Base-by-base conservation (phyloP, 2,797 vertebrate genomes). In the Geotria australis region DNA sequence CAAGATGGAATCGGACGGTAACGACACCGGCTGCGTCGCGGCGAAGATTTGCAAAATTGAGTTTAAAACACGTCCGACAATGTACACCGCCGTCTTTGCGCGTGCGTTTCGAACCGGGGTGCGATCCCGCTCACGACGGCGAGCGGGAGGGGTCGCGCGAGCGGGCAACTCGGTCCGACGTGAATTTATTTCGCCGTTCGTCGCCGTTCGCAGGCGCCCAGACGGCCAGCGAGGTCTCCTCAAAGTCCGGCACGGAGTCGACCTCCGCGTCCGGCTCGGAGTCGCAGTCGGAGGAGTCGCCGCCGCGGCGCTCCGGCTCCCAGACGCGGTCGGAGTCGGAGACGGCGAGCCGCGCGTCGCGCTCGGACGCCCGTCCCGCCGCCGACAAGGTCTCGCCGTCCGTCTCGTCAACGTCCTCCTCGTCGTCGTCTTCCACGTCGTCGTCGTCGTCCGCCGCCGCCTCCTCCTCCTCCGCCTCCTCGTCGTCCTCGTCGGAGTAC, bases 401-500 rank as follows among this genome's bases (percentile, higher is more conserved):
- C 8, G n/a, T 15, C 8, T 55, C 49, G 11, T 53, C 49, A 14
- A 53, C 48, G 11, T 53, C 49, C 11, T 53, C 49, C 14, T 53
- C 51, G 2, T 55, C 51, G 2, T 55, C 51, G 15, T 55, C 51
- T n/a, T 55, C 51, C 3, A n/a, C n/a, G 2, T 55, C 51, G 51
- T 55, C 51, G 7, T 55, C 51, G 8, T n/a, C n/a, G 8, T 55
- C 51, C 1, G n/a, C 24, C 9, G n/a, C n/a, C 2, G 15, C 15
- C 24, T 55, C 51, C 1, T n/a, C 24, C 9, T n/a, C n/a, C 2
- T 15, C 15, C 24, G 15, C n/a, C n/a, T 7, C 8, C 12, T 12
- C 12, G 49, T 72, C 0, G 7, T 55, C 51, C 51, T 55, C 51
- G 51, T 55, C 51, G n/a, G 51, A 55, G 24, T 55, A 55, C 51